A percentile compares a stretch with the other conserved stretches of the same genome.
phyloP scores from a whole-genome alignment of 2,113 vertebrate species.

The Daboia siamensis region DNA sequence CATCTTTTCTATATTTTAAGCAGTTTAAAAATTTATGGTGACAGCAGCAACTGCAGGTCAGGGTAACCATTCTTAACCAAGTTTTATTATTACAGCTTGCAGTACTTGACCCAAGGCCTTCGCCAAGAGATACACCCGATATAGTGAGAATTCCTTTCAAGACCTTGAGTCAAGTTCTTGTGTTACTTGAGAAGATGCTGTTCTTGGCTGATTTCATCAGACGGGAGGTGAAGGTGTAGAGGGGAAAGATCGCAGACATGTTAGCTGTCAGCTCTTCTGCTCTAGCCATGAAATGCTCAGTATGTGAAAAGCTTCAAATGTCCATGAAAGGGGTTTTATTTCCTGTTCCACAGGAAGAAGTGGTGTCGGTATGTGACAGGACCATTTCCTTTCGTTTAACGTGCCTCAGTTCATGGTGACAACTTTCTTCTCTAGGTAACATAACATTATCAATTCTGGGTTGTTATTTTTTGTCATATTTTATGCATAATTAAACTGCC shows the following conservation, averaged over 20 bases:
- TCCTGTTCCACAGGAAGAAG: slow-evolving; percentile 50
- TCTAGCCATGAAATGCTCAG: slow-evolving; percentile 7
- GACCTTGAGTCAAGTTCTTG: slow-evolving; percentile 17
- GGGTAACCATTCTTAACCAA: background rate
- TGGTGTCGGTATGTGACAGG: slow-evolving; percentile 38
- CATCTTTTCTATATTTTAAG: slow-evolving; percentile 21
- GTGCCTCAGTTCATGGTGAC: slow-evolving; percentile 23
- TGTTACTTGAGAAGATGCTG: slow-evolving; percentile 26
- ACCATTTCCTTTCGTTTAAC: slow-evolving; percentile 13
- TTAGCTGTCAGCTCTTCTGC: slow-evolving; percentile 15
- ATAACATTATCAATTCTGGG: background rate
- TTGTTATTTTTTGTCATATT: background rate
- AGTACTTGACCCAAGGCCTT: slow-evolving; percentile 2
- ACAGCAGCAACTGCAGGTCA: slow-evolving; percentile 2
- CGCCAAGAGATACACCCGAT: slow-evolving; percentile 16
- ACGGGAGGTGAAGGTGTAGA: background rate
- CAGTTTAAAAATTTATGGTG: slow-evolving; percentile 15
- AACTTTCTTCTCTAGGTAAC: slow-evolving; percentile 9
- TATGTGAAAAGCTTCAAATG: slow-evolving; percentile 37
- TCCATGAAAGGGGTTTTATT: slow-evolving; percentile 38
- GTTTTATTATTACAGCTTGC: background rate
- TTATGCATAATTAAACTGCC: background rate
- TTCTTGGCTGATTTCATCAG: slow-evolving; percentile 18
- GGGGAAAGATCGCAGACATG: slow-evolving; percentile 26
- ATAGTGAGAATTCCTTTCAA: slow-evolving; percentile 16